These are phyloP conservation scores for Discoglossus pictus DNA, from an alignment of 2,797 vertebrate species.

Conservation along the genomic window DNA sequence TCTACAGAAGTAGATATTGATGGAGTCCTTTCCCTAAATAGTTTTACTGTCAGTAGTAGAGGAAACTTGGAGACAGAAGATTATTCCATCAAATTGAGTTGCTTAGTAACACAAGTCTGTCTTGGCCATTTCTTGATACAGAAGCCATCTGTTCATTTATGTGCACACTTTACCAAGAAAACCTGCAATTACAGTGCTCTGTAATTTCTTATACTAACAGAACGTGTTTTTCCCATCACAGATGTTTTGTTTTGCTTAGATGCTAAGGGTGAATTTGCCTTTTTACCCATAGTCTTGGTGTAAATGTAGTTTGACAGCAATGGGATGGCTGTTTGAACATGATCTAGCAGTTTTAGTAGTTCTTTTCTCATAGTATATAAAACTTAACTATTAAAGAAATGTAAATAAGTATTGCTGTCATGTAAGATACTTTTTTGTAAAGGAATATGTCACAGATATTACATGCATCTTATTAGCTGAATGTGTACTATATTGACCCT, in stretches of 20 bases:
- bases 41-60: slow-evolving; percentile 56
- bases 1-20: no score
- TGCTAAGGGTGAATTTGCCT: slow-evolving; percentile 48
- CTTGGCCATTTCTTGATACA: slow-evolving; percentile 52
- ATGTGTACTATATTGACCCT: no score
- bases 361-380: background rate
- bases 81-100: slow-evolving; percentile 33
- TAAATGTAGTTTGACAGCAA: no score
- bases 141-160: slow-evolving; percentile 63
- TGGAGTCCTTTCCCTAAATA: no score
- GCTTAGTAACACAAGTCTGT: slow-evolving; percentile 35
- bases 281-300: background rate
- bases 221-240: slow-evolving; percentile 56
- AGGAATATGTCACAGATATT: no score
- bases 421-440: no score
- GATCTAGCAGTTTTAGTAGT: no score
- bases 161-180: slow-evolving; percentile 51
- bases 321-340: no score
- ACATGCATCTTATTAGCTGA: no score
- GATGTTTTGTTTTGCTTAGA: slow-evolving; percentile 62
- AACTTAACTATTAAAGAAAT: no score
- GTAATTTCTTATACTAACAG: slow-evolving; percentile 59
- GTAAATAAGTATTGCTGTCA: no score
- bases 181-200: slow-evolving; percentile 56
- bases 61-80: slow-evolving; percentile 25